Percentiles rank a stretch among this genome's conserved stretches.
phyloP scores from a whole-genome alignment of 2,888 invertebrate genomes.

The Perdita meconis region DNA sequence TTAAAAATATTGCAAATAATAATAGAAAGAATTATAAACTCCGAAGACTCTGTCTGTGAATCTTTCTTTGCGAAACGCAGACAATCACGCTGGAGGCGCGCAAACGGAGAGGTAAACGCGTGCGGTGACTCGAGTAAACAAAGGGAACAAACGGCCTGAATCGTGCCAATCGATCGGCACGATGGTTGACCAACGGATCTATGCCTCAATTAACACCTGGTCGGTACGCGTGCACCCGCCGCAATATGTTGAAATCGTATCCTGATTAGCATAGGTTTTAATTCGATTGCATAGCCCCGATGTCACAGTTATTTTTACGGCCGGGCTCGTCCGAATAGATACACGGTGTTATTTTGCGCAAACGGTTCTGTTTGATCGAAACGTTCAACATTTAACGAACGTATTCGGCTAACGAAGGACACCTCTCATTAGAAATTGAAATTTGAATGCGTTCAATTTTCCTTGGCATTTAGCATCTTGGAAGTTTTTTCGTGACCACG shows the following conservation, averaged over 20 bases:
- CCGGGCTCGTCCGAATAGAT: not conserved
- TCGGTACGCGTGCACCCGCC: constrained; percentile 21
- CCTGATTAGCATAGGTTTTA: constrained; percentile 59
- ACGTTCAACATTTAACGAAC: not conserved
- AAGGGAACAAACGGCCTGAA: constrained; percentile 64
- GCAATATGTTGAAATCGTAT: constrained; percentile 35
- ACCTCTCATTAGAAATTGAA: no score
- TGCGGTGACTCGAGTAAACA: constrained; percentile 60
- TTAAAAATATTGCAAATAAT: no score
- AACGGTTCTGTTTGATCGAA: no score
- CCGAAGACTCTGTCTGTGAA: no score
- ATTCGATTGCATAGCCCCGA: constrained; percentile 41
- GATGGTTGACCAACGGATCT: constrained; percentile 60
- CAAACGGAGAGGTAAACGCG: constrained; percentile 40
- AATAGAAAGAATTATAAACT: no score
- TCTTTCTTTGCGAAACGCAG: constrained; percentile 5
- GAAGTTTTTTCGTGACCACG: no score
- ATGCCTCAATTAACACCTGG: constrained; percentile 62
- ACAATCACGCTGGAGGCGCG: constrained; percentile 2
- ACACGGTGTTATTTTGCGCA: constrained; percentile 1
- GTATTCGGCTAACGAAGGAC: not conserved
- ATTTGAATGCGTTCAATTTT: no score
- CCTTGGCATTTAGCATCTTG: no score
- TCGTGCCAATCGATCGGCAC: constrained; percentile 63
- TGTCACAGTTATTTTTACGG: constrained; percentile 11